Base-by-base conservation (phyloP, 2,888 invertebrate genomes). In the Apodemia zela region DNA sequence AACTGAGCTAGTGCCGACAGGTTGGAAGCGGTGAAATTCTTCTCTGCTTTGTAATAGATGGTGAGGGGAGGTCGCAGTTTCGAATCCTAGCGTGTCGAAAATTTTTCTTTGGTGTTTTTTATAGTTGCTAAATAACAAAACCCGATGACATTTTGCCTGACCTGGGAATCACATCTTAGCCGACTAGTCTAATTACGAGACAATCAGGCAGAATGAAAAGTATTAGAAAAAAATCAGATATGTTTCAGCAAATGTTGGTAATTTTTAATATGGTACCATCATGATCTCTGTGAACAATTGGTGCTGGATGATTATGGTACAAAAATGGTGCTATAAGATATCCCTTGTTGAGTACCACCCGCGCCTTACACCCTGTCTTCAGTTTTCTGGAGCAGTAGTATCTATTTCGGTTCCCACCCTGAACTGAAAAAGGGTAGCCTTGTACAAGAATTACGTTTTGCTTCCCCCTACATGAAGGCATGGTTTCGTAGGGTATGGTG, bases 371-470 rank as follows among this genome's bases (percentile, higher is more conserved):
- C 0, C 71, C 72, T 1, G 35, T 66, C 18, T 59, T 71, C 0
- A 66, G 57, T 62, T 77, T 78, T 42, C 69, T 76, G 2, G 81
- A 79, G 62, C 81, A 81, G 63, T 78, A 78, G 64, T 70, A 75
- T 4, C 69, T 69, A 6, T 63, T 66, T 10, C 68, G 67, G 57
- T 70, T 75, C 3, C 75, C 72, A 2, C 77, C 75, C 64, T 74
- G 73, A 2, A 76, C 66, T 1, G 78, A 77, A 63, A 76, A 81
- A 6, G 76, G 77, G 65, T 77, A 69, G 0, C 76, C 75, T 15
- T 75, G 49, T 0, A 77, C 68, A 18, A 78, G 54, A 3, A 81
- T 72, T 3, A 77, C 58, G 29, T 73, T 71, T 47, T 70, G 65
- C 60, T 74, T 76, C 0, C 76, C 76, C 62, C 71, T 73, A 8